A percentile compares a stretch with the other conserved stretches of the same genome.
These are phyloP conservation scores for Hexactinellida sp. DNA, from an alignment of 37 sponge, comb jelly and placozoan genomes.

Conservation along the genomic window DNA sequence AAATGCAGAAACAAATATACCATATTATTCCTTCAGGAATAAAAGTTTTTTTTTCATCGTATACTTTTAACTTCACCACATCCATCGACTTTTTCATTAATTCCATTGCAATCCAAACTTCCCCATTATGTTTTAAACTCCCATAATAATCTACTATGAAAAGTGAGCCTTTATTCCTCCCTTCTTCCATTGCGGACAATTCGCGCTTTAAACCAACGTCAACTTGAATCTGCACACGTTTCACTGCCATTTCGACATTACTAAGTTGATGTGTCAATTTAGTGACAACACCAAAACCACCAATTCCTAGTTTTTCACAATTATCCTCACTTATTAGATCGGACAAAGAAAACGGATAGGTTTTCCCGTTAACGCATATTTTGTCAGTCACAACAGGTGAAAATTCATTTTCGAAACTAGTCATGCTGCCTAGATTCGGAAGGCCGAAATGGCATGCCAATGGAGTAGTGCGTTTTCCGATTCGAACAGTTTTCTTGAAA, in stretches of 20 bases:
- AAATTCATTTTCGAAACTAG: slow-evolving; percentile 6
- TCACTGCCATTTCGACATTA: not conserved
- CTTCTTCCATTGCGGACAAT: not conserved
- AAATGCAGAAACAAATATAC: not conserved
- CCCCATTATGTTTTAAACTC: slow-evolving; percentile 2
- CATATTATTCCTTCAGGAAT: not conserved
- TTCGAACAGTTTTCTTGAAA: not conserved
- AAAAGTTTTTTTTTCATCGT: not conserved
- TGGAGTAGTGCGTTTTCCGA: not conserved
- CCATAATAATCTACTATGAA: slow-evolving; percentile 3
- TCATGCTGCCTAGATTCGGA: not conserved
- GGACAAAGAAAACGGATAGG: not conserved
- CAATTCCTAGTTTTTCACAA: slow-evolving; percentile 2
- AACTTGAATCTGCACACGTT: not conserved
- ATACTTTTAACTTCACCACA: not conserved
- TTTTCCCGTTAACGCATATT: not conserved
- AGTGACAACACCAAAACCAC: slow-evolving; percentile 5
- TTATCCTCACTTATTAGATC: slow-evolving; percentile 14
- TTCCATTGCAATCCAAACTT: slow-evolving; percentile 9
- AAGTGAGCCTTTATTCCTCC: not conserved
- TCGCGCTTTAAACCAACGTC: slow-evolving; percentile 2
- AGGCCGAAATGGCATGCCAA: not conserved
- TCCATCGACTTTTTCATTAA: not conserved
- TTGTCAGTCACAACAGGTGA: not conserved
- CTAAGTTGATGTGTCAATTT: not conserved